Conservation (phyloP, 2,797 vertebrate genomes). For the Clarias fuscus region DNA sequence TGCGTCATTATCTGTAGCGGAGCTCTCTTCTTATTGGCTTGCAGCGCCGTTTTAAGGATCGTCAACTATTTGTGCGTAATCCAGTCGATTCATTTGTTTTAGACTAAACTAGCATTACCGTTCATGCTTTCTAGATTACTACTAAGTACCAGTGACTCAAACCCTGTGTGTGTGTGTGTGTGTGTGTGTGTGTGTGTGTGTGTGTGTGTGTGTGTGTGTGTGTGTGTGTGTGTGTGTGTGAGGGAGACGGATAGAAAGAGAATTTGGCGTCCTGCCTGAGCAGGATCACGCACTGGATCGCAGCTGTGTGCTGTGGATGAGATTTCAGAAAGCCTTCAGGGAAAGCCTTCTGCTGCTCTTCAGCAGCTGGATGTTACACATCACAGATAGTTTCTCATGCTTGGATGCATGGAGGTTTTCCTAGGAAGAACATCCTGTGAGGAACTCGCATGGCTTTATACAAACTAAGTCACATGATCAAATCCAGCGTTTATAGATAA, state of each 20-base stretch:
- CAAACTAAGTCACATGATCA: not conserved
- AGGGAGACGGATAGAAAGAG: not conserved
- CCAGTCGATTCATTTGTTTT: not conserved
- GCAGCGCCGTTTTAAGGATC: not conserved
- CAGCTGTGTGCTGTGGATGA: conserved; percentile 35
- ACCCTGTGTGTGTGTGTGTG: not conserved
- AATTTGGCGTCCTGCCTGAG: conserved; percentile 43
- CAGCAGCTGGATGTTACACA: conserved; percentile 17
- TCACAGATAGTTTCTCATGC: conserved; percentile 17
- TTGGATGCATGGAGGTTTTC: not conserved
- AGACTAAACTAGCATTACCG: not conserved
- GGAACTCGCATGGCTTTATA: not conserved
- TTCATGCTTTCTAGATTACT: not conserved
- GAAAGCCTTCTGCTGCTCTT: not conserved
- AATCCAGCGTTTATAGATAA: not conserved
- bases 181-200: not conserved
- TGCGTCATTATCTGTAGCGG: too few relatives aligned
- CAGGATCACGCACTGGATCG: conserved; percentile 45
- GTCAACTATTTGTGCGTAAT: not conserved
- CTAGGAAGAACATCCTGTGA: not conserved
- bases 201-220: conserved; percentile 5
- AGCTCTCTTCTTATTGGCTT: not conserved
- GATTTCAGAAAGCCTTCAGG: conserved; percentile 35
- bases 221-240: not conserved
- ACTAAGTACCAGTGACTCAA: not conserved